Base-by-base conservation (phyloP, 2,797 vertebrate species). In the Psittacula echo region DNA sequence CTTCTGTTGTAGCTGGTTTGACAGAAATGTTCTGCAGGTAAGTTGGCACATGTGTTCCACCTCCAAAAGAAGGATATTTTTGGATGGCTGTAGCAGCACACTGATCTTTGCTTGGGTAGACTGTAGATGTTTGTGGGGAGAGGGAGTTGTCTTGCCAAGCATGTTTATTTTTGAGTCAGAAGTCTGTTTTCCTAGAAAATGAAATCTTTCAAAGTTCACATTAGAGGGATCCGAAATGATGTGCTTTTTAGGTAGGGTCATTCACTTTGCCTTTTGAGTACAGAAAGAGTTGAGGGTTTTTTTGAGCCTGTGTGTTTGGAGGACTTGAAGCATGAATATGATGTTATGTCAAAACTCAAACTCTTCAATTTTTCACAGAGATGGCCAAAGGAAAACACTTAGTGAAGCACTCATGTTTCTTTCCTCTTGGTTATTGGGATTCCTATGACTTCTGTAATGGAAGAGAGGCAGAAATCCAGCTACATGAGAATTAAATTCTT, bases 101-200 rank as follows among this genome's bases (percentile, higher is more conserved):
- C 32, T 56, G 50, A 61, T n/a, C 10, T 77, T 74, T 81, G 30
- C 34, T 67, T 58, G 54, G 17, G 30, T 64, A 62, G 34, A 8
- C 22, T 29, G 50, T 62, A 78, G 76, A 30, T 74, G 23, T 73
- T 21, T 44, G 5, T 37, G 50, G 7, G 26, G 70, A 66, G 50
- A n/a, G 30, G 30, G 64, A 68, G 27, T 77, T 85, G 78, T 27
- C 42, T 73, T 88, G 42, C 41, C 29, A 68, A 54, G 32, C 51
- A 51, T n/a, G 11, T 90, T 93, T 42, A 62, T 72, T 87, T 87
- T 48, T 58, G 19, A 70, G 18, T 75, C 26, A 47, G n/a, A 78
- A 75, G 37, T 41, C 39, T n/a, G 10, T 86, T 80, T 84, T 86
- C 44, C 51, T 81, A 90, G 61, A 68, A 81, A 73, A 78, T 65